phyloP scores from a whole-genome alignment of 2,113 vertebrate genomes.

The Microtus oregoni region DNA sequence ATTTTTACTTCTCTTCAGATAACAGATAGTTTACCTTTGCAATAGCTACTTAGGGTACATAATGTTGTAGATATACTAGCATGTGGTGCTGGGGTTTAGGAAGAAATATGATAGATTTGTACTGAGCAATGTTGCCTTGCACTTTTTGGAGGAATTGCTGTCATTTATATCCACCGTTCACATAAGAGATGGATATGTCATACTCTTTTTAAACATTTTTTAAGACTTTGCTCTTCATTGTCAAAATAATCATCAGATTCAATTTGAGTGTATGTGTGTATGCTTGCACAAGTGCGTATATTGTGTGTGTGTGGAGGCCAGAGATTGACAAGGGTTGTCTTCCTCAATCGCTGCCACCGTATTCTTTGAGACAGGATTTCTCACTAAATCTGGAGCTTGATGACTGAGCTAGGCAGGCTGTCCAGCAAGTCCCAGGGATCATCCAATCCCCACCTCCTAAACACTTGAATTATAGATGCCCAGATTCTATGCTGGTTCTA shows the following conservation, averaged over 20 bases:
- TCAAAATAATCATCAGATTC: constrained; percentile 49
- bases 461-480: too few relatives aligned
- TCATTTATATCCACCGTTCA: background rate
- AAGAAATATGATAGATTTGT: background rate
- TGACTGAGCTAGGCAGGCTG: background rate
- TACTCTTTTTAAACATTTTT: constrained; percentile 38
- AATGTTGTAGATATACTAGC: background rate
- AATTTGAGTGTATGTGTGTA: background rate
- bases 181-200: background rate
- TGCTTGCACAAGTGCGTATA: background rate
- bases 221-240: constrained; percentile 46
- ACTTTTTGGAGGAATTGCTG: background rate
- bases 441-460: background rate
- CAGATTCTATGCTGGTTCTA: background rate
- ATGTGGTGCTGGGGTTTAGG: background rate
- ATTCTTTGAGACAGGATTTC: background rate
- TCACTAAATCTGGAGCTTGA: background rate
- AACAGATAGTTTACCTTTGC: background rate
- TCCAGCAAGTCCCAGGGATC: background rate
- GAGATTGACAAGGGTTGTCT: background rate
- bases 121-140: background rate
- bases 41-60: background rate
- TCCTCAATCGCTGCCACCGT: background rate
- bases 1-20: background rate
- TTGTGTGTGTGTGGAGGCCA: background rate